Evolutionary conservation across 2,888 invertebrate genomes (phyloP), one percentile per base, ranked within the genome.

Genomic region (Microctonus hyperodae): DNA sequence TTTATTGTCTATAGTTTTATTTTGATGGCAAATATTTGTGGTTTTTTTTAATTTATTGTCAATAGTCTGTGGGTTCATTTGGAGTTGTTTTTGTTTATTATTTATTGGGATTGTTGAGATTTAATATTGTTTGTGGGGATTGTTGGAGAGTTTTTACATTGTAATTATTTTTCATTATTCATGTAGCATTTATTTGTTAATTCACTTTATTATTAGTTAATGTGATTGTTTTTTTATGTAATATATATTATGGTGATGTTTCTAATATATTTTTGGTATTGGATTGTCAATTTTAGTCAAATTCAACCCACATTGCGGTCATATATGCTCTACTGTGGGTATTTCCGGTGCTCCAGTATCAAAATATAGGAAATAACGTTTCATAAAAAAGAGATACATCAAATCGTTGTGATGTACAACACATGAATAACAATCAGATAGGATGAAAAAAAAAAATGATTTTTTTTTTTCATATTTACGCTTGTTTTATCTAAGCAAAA

Each of bases 341-440:
- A 81, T 79, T 69, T 87, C 87, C 6, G 85, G 85, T 31, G 84
- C 85, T 25, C 76, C 79, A 22, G 78, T 77, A 0, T 82, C 79
- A 55, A 86, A 85, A 75, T 81, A 83, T 13, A 86, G 85, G 37
- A 79, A 79, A 0, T 16, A 16, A 20, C 78, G 78, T 22, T 78
- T 79, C 51, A 85, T 80, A 56, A 81, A 83, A 73, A 87, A 87
- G 5, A 88, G 70, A 73, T 88, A 88, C 72, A 87, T 85, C 62
- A 88, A 76, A 74, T 88, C 88, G 71, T 88, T 87, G 55, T 86
- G 85, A 74, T 87, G 87, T 0, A 82, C 83, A 2, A 85, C 83
- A 6, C 86, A 86, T 86, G 67, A 0, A 72, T n/a, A n/a, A n/a
- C n/a, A n/a, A n/a, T n/a, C 20, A 22, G n/a, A 50, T n/a, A n/a